Conservation (phyloP, 2,797 vertebrate genomes). For the Chrosomus eos region DNA sequence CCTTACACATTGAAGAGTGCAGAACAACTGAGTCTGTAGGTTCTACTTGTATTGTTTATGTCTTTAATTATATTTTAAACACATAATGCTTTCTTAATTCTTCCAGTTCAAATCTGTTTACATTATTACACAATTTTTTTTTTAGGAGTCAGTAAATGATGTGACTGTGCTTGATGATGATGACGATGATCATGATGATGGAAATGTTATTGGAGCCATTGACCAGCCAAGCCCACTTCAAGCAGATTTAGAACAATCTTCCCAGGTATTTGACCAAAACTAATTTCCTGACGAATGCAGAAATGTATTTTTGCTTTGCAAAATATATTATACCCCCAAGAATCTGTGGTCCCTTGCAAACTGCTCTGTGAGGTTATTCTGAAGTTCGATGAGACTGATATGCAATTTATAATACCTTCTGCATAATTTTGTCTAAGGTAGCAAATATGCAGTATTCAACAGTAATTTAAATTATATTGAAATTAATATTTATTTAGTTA, state of each 20-base stretch:
- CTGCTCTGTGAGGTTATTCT: background rate
- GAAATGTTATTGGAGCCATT: background rate
- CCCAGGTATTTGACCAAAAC: background rate
- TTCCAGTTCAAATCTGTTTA: background rate
- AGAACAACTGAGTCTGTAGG: background rate
- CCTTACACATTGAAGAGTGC: slow-evolving; percentile 24
- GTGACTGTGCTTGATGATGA: background rate
- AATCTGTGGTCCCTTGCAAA: background rate
- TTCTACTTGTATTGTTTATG: background rate
- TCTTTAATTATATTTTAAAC: background rate
- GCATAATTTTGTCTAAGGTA: background rate
- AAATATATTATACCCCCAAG: background rate
- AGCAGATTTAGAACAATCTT: background rate
- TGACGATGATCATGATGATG: background rate
- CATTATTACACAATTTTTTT: background rate
- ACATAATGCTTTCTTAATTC: background rate
- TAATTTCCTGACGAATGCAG: background rate
- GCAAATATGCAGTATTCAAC: background rate
- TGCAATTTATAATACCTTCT: background rate
- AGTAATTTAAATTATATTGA: background rate
- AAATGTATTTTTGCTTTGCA: background rate
- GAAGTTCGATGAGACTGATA: background rate
- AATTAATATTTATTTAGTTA: background rate
- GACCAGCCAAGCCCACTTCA: slow-evolving; percentile 7
- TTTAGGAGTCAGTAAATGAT: background rate